These are phyloP conservation scores for Sapayoa aenigma DNA, from an alignment of 2,113 vertebrate species.

Conservation along the genomic window DNA sequence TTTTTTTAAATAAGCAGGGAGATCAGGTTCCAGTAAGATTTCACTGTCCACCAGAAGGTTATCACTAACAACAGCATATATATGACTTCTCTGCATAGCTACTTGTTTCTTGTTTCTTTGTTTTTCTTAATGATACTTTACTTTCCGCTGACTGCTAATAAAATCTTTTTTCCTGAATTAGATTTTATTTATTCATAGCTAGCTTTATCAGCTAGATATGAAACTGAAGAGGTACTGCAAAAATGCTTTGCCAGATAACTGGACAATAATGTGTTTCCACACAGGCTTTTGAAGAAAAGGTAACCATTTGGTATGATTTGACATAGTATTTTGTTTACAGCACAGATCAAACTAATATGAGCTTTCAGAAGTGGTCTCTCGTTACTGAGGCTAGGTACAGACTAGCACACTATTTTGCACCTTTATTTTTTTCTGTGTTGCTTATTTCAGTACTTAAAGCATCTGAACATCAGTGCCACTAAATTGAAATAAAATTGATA, in stretches of 20 bases:
- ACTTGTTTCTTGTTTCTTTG: not conserved
- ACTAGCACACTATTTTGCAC: not conserved
- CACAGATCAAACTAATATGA: not conserved
- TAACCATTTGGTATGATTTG: not conserved
- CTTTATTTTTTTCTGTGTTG: not conserved
- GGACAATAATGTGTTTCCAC: not conserved
- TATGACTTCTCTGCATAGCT: not conserved
- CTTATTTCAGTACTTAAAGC: not conserved
- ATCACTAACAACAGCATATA: not conserved
- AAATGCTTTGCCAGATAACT: not conserved
- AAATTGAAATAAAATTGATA: not conserved
- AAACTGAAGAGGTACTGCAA: not conserved
- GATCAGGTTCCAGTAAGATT: not conserved
- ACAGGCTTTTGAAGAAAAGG: not conserved
- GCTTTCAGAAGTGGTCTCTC: not conserved
- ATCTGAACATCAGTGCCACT: not conserved
- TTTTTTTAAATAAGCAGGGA: not conserved
- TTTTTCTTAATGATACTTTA: not conserved
- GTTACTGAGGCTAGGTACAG: not conserved
- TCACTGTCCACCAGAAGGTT: not conserved
- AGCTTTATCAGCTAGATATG: not conserved
- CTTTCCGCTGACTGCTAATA: not conserved
- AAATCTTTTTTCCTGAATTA: not conserved
- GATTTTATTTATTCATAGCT: not conserved
- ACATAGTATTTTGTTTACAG: not conserved